Evolutionary conservation across 1,140 invertebrate species (phyloP).

Genomic region (Drosophila parabipectinata): DNA sequence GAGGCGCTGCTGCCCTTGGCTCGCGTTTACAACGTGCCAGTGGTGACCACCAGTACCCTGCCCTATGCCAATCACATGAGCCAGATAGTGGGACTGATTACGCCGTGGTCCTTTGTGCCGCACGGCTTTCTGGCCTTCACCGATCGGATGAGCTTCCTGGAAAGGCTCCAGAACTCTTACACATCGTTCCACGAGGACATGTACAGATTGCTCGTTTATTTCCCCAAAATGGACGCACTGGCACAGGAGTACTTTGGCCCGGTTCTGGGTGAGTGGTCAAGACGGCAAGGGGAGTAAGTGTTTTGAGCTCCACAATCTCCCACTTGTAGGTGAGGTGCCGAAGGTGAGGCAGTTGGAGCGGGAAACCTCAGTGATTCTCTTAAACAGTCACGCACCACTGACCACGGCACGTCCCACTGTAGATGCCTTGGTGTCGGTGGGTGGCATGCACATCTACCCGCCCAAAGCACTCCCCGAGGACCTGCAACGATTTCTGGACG

Average conservation of each 20-base stretch:
- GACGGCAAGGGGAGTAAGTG: not conserved
- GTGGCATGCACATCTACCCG: constrained; percentile 81
- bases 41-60: constrained; percentile 77
- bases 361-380: constrained; percentile 84
- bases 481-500: constrained; percentile 83
- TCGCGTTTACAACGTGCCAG: constrained; percentile 78
- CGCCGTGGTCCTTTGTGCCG: constrained; percentile 81
- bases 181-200: constrained; percentile 63
- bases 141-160: constrained; percentile 81
- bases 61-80: constrained; percentile 78
- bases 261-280: constrained; percentile 54
- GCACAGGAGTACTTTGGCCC: constrained; percentile 73
- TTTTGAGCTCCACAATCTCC: not conserved
- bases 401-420: constrained; percentile 68
- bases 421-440: constrained; percentile 75
- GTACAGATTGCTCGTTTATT: constrained; percentile 56
- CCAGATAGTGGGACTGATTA: constrained; percentile 77
- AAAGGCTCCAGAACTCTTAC: constrained; percentile 79
- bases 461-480: constrained; percentile 79
- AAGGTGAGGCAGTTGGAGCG: constrained; percentile 84
- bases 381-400: constrained; percentile 81
- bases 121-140: constrained; percentile 67
- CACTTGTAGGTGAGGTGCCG: constrained; percentile 78
- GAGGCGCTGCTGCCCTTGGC: constrained; percentile 83
- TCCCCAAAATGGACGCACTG: constrained; percentile 82